Conservation (phyloP, 2,888 invertebrate species). For the Phengaris alcon region DNA sequence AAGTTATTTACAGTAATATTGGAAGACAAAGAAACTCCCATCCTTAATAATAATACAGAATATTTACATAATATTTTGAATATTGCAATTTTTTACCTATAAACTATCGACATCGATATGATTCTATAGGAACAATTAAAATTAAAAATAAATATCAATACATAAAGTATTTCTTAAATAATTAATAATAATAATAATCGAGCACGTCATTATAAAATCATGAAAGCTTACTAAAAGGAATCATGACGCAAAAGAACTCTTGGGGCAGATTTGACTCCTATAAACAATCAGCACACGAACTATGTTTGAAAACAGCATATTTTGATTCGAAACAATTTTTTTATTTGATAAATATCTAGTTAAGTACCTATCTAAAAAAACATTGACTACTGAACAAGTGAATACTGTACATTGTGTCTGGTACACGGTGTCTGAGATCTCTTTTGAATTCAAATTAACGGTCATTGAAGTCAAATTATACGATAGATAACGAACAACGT, state of each 20-base stretch:
- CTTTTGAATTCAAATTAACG: neutral
- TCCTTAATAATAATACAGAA: conserved; percentile 15
- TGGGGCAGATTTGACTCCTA: neutral
- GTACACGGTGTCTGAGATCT: neutral
- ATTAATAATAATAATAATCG: neutral
- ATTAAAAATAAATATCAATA: conserved; percentile 13
- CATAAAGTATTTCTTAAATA: neutral
- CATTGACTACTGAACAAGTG: neutral
- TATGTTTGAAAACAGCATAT: too few species aligned
- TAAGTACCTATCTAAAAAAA: neutral
- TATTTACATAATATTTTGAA: neutral
- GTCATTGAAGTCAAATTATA: neutral
- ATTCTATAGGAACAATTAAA: conserved; percentile 7
- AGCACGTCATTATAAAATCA: neutral
- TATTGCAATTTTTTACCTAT: neutral
- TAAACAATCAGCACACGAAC: neutral
- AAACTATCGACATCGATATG: neutral
- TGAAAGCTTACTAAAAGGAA: neutral
- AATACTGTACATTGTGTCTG: too few species aligned
- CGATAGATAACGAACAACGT: neutral
- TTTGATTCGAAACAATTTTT: too few species aligned
- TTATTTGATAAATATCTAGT: too few species aligned
- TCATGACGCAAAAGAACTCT: neutral
- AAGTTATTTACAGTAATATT: conserved; percentile 19
- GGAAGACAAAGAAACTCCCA: conserved; percentile 24